phyloP scores from a whole-genome alignment of 2,888 invertebrate species.

The Catocala fraxini region DNA sequence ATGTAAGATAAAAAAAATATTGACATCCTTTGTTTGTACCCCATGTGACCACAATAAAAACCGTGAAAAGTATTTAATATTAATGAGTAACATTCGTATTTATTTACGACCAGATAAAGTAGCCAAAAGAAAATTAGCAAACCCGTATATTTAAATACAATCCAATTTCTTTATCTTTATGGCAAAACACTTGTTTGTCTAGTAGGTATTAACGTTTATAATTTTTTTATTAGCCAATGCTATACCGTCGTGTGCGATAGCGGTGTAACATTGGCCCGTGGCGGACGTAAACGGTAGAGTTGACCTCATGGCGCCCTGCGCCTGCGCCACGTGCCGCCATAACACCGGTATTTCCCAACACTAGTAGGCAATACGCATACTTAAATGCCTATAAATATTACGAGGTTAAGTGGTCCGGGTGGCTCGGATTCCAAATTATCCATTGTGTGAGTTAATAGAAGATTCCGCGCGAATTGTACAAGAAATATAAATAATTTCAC shows the following conservation, averaged over 20 bases:
- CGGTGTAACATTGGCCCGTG: conserved; percentile 16
- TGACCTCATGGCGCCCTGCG: conserved; percentile 39
- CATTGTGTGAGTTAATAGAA: conserved; percentile 26
- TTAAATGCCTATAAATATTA: conserved; percentile 24
- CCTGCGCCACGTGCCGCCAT: too few species aligned
- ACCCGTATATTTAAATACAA: too few species aligned
- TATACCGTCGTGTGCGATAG: conserved; percentile 31
- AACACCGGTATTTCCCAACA: conserved; percentile 33
- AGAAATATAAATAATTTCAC: conserved; percentile 23
- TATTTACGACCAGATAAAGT: too few species aligned
- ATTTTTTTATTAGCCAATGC: background rate
- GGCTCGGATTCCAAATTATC: conserved; percentile 36
- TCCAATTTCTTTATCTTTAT: background rate
- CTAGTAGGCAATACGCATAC: conserved; percentile 18
- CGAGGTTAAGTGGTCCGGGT: conserved; percentile 31
- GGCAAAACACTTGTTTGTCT: background rate
- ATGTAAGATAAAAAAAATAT: too few species aligned
- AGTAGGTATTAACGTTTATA: background rate
- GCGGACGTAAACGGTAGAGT: conserved; percentile 35
- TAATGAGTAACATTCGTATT: too few species aligned
- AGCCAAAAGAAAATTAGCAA: too few species aligned
- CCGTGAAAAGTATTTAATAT: too few species aligned
- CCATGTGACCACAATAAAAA: too few species aligned
- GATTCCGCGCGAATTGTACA: conserved; percentile 17
- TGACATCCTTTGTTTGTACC: too few species aligned